A percentile compares a stretch with the other conserved stretches of the same genome.
Evolutionary conservation across 1,140 invertebrate genomes (phyloP).

Genomic region (Ceratoteleas bidentatus): DNA sequence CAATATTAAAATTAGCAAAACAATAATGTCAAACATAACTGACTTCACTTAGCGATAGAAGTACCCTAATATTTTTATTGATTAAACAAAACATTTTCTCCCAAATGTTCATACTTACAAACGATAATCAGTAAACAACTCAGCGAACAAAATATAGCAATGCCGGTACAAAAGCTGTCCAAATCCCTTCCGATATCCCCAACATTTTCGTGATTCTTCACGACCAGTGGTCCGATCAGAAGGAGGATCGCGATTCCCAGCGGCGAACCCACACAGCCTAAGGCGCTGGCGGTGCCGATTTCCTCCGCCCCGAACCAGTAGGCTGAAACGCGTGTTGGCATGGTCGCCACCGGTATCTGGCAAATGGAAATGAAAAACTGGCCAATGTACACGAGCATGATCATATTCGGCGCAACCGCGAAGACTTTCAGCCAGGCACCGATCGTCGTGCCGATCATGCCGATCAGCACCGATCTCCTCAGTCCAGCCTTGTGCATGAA

Average conservation of each 20-base stretch:
- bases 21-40: no score
- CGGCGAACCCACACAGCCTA: constrained; percentile 91
- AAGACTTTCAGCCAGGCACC: constrained; percentile 86
- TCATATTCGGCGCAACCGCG: constrained; percentile 79
- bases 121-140: constrained; percentile 82
- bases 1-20: no score
- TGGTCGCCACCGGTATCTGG: constrained; percentile 86
- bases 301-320: constrained; percentile 86
- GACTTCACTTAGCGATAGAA: no score
- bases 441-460: constrained; percentile 68
- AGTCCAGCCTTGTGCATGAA: constrained; percentile 82
- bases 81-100: no score
- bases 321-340: constrained; percentile 86
- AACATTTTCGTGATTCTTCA: constrained; percentile 73
- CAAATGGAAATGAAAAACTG: constrained; percentile 86
- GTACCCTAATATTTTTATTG: no score
- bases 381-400: constrained; percentile 84
- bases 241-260: constrained; percentile 79
- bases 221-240: constrained; percentile 73
- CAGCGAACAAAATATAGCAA: constrained; percentile 77
- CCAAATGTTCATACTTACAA: constrained; percentile 78
- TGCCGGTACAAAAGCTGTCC: constrained; percentile 35
- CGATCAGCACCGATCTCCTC: constrained; percentile 57
- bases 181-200: constrained; percentile 75
- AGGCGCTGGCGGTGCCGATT: constrained; percentile 87